Conservation (phyloP, 2,888 invertebrate genomes). For the Adineta ricciae region DNA sequence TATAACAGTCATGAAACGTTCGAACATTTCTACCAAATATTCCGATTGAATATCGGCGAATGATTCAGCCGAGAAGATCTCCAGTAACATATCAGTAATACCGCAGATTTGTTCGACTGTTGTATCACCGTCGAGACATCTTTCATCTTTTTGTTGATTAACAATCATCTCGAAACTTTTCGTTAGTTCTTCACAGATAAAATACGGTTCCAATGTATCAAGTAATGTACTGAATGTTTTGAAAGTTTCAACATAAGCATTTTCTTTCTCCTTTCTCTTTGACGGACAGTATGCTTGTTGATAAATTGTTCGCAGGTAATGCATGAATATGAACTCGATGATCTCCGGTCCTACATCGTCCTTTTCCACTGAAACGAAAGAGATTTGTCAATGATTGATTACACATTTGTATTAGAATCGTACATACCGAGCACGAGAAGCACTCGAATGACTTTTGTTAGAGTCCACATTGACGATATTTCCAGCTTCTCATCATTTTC, state of each 20-base stretch:
- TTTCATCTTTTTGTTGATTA: conserved; percentile 22
- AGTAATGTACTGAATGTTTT: conserved; percentile 67
- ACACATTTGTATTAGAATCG: too few species aligned
- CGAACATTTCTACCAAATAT: conserved; percentile 66
- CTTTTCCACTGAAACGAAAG: neutral
- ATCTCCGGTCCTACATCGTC: conserved; percentile 26
- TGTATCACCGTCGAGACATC: too few species aligned
- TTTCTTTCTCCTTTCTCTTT: conserved; percentile 11
- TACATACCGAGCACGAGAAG: conserved; percentile 7
- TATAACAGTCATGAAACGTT: conserved; percentile 38
- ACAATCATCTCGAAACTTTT: conserved; percentile 43
- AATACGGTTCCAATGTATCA: conserved; percentile 68
- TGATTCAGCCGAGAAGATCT: conserved; percentile 59
- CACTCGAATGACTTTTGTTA: neutral
- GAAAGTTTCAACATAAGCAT: conserved; percentile 42
- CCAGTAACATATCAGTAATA: conserved; percentile 65
- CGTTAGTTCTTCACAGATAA: conserved; percentile 69
- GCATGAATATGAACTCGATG: neutral
- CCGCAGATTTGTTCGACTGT: conserved; percentile 58
- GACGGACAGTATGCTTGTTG: neutral
- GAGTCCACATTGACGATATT: neutral
- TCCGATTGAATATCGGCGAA: conserved; percentile 67
- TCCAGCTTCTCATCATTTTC: neutral
- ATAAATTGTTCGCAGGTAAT: neutral
- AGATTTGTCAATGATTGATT: too few species aligned